Percentiles rank a stretch among this genome's conserved stretches.
These are phyloP conservation scores for Pseudomugil tenellus DNA, from an alignment of 2,797 vertebrate species.

Conservation along the genomic window DNA sequence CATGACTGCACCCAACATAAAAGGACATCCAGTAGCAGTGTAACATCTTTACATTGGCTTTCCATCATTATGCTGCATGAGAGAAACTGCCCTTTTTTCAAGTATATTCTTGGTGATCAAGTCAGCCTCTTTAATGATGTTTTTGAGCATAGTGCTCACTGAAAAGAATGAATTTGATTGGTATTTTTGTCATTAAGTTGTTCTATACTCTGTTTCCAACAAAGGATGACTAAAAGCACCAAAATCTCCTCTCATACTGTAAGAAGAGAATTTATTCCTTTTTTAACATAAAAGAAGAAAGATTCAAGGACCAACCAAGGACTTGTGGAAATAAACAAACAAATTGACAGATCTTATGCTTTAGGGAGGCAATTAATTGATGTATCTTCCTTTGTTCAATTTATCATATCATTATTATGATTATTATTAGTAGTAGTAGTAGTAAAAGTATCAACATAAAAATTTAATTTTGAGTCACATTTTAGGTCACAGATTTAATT, in stretches of 20 bases:
- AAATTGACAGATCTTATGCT: not conserved
- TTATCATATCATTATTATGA: not conserved
- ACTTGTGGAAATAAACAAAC: conserved; percentile 7
- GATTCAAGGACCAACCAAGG: not conserved
- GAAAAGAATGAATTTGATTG: conserved; percentile 79
- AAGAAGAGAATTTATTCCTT: conserved; percentile 24
- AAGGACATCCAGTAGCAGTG: conserved; percentile 46
- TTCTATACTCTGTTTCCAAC: conserved; percentile 43
- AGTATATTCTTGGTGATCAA: conserved; percentile 65
- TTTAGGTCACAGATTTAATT: not conserved
- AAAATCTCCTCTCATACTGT: conserved; percentile 25
- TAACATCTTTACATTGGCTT: conserved; percentile 68
- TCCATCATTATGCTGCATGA: conserved; percentile 70
- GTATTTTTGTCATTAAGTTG: conserved; percentile 58
- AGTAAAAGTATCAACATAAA: not conserved
- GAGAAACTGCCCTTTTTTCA: conserved; percentile 43
- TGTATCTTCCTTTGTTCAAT: not conserved
- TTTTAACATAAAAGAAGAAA: conserved; percentile 8
- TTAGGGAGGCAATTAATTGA: not conserved
- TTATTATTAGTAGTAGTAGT: not conserved
- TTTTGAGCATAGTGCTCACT: conserved; percentile 73
- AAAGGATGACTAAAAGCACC: conserved; percentile 23
- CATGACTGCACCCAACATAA: conserved; percentile 47
- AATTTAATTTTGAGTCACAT: not conserved
- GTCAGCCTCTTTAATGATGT: conserved; percentile 76